Evolutionary conservation across 2,113 vertebrate species (phyloP).

Genomic region (Scatophagus argus): DNA sequence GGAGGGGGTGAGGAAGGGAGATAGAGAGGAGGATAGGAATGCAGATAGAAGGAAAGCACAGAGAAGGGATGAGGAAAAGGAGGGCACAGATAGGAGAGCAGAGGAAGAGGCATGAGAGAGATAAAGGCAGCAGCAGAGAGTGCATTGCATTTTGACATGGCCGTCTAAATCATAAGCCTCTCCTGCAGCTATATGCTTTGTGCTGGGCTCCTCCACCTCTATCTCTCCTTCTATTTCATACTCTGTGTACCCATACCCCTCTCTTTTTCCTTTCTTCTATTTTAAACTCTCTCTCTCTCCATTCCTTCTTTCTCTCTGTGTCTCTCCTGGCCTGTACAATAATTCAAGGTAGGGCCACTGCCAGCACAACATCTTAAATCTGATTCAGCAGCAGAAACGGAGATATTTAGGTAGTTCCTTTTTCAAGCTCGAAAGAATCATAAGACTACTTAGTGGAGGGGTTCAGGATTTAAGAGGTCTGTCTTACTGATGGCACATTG

Average conservation of each 20-base stretch:
- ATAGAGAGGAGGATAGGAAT: slow-evolving; percentile 57
- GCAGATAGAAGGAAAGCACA: slow-evolving; percentile 58
- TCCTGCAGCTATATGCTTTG: slow-evolving; percentile 72
- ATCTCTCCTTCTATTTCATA: slow-evolving; percentile 57
- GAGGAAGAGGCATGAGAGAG: slow-evolving; percentile 60
- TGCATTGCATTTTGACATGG: slow-evolving; percentile 72
- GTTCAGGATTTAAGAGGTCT: slow-evolving; percentile 24
- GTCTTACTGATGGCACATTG: not conserved
- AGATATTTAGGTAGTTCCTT: slow-evolving; percentile 30
- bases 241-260: slow-evolving; percentile 24
- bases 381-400: slow-evolving; percentile 36
- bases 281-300: slow-evolving; percentile 33
- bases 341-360: slow-evolving; percentile 46
- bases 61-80: slow-evolving; percentile 47
- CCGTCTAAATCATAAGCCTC: slow-evolving; percentile 67
- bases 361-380: slow-evolving; percentile 54
- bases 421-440: slow-evolving; percentile 30
- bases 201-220: slow-evolving; percentile 57
- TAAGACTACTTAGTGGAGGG: slow-evolving; percentile 21
- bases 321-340: slow-evolving; percentile 32
- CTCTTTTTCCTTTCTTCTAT: slow-evolving; percentile 15
- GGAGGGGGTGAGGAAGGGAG: slow-evolving; percentile 39
- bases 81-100: slow-evolving; percentile 51
- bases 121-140: slow-evolving; percentile 67
- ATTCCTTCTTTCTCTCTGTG: slow-evolving; percentile 4